A percentile compares a stretch with the other conserved stretches of the same genome.
These are phyloP conservation scores for Labia minor DNA, from an alignment of 2,888 invertebrate species.

Conservation along the genomic window DNA sequence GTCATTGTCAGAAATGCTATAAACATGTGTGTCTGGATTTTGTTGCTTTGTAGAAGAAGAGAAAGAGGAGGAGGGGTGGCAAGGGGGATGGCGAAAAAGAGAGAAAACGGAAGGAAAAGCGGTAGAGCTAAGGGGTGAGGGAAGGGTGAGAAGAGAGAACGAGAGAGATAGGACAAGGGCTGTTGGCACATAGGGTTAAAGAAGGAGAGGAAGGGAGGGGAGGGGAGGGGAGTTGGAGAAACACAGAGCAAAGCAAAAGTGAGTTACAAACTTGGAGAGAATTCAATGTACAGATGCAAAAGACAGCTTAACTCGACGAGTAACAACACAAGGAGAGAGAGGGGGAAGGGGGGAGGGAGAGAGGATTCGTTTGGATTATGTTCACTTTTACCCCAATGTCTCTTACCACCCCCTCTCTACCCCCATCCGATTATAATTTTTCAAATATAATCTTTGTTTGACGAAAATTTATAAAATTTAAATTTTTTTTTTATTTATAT, in stretches of 20 bases:
- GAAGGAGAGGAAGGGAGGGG: not conserved
- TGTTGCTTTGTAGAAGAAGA: not conserved
- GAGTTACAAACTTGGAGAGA: not conserved
- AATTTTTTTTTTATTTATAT: too few species aligned
- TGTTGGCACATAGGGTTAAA: not conserved
- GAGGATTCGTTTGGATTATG: not conserved
- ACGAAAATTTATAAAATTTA: too few species aligned
- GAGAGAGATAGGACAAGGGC: not conserved
- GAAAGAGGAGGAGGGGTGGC: not conserved
- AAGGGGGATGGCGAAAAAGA: not conserved
- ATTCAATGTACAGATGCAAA: not conserved
- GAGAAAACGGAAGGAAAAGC: not conserved
- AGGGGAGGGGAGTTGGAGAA: not conserved
- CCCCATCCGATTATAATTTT: too few species aligned
- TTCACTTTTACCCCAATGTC: too few species aligned
- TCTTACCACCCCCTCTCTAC: too few species aligned
- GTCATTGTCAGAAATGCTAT: slow-evolving; percentile 13
- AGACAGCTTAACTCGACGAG: not conserved
- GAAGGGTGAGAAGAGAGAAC: slow-evolving; percentile 2
- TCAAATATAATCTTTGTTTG: too few species aligned
- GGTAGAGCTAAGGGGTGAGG: not conserved
- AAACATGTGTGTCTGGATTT: slow-evolving; percentile 3
- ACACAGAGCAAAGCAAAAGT: not conserved
- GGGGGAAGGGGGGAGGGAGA: not conserved
- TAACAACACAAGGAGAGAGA: too few species aligned